Conservation (phyloP, 1,140 invertebrate genomes). For the Scaptomyza pallida region DNA sequence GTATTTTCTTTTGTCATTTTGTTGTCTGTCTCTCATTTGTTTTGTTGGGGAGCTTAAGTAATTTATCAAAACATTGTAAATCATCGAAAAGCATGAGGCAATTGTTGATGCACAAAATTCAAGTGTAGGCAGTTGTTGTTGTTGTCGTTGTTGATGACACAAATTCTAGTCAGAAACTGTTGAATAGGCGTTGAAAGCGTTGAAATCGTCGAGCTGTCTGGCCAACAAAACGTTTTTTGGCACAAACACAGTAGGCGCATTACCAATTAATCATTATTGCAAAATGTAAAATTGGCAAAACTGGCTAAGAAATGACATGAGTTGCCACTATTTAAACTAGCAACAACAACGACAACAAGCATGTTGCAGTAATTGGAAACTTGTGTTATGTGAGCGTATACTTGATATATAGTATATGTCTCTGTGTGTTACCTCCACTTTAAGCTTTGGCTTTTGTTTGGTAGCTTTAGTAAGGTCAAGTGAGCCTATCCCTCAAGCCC, state of each 20-base stretch:
- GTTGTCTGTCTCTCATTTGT: slow-evolving; percentile 11
- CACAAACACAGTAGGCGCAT: slow-evolving; percentile 48
- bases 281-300: slow-evolving; percentile 48
- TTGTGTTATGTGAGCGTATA: slow-evolving; percentile 43
- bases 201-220: slow-evolving; percentile 27
- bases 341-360: slow-evolving; percentile 7
- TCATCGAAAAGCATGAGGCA: slow-evolving; percentile 28
- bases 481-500: slow-evolving; percentile 38
- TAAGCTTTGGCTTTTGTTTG: slow-evolving; percentile 23
- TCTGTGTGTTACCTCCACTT: slow-evolving; percentile 25
- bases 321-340: slow-evolving; percentile 37
- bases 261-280: slow-evolving; percentile 45
- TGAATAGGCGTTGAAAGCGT: slow-evolving; percentile 20
- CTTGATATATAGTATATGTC: slow-evolving; percentile 12
- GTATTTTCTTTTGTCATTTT: slow-evolving; percentile 19
- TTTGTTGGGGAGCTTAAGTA: slow-evolving; percentile 22
- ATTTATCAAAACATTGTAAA: slow-evolving; percentile 49
- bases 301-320: slow-evolving; percentile 55
- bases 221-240: neutral
- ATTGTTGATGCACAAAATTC: slow-evolving; percentile 10
- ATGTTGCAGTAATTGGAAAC: slow-evolving; percentile 74
- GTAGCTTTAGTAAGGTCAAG: slow-evolving; percentile 61
- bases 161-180: slow-evolving; percentile 31
- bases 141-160: slow-evolving; percentile 28
- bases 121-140: slow-evolving; percentile 1